These are phyloP conservation scores for Odontamblyopus rebecca DNA, from an alignment of 2,797 vertebrate species.

Conservation along the genomic window DNA sequence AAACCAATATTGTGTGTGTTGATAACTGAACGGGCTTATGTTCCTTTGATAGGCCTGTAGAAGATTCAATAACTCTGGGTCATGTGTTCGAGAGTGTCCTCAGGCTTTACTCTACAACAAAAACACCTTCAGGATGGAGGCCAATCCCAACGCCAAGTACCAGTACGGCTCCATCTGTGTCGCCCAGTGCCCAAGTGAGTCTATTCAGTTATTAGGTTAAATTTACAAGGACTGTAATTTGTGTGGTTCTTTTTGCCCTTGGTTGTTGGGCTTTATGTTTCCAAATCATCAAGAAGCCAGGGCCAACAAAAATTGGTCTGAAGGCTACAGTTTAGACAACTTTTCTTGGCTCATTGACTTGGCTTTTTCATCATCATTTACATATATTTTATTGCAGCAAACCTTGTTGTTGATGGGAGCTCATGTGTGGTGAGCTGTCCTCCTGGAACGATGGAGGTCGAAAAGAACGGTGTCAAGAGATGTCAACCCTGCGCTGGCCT, in stretches of 20 bases:
- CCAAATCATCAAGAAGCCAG: no score
- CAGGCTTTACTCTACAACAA: conserved; percentile 91
- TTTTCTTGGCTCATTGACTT: no score
- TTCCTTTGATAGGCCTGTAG: conserved; percentile 82
- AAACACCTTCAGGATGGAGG: conserved; percentile 89
- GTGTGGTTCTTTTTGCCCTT: no score
- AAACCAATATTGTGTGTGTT: neutral
- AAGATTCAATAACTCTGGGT: conserved; percentile 91
- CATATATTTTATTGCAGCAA: conserved; percentile 70
- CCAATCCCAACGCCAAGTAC: conserved; percentile 92
- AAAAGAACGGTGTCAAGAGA: conserved; percentile 86
- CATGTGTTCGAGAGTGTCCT: conserved; percentile 89
- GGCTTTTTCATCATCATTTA: neutral
- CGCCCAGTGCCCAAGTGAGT: conserved; percentile 90
- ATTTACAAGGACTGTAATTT: no score
- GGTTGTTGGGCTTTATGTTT: no score
- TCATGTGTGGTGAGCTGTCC: conserved; percentile 94
- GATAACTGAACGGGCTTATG: neutral
- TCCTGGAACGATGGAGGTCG: conserved; percentile 89
- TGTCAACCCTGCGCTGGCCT: conserved; percentile 89
- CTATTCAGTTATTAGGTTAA: neutral
- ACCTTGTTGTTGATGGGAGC: conserved; percentile 90
- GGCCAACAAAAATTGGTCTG: no score
- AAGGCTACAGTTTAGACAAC: no score
- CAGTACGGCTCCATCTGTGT: conserved; percentile 94